Evolutionary conservation across 2,888 invertebrate species (phyloP).

Genomic region (Crossocerus cetratus): DNA sequence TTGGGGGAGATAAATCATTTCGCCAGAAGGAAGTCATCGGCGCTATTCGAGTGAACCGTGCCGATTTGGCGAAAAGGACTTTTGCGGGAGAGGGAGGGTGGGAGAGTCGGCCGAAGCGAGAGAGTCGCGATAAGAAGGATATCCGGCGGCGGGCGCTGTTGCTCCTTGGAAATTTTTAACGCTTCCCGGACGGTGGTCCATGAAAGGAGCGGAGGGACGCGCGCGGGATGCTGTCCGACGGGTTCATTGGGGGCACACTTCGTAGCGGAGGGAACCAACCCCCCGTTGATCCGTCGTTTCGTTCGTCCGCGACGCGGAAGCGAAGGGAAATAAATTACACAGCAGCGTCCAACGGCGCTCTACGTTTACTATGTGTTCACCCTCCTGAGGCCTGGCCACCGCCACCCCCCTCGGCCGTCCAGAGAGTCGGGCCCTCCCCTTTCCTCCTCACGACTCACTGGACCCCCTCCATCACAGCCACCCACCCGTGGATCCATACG

Average conservation of each 20-base stretch:
- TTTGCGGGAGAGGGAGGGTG: background rate
- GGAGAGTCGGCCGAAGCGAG: no score
- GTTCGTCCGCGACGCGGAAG: constrained; percentile 73
- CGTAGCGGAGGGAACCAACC: constrained; percentile 52
- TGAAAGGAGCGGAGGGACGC: constrained; percentile 32
- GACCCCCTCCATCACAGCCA: constrained; percentile 36
- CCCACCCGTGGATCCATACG: constrained; percentile 42
- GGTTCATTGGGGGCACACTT: constrained; percentile 59
- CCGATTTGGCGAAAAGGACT: background rate
- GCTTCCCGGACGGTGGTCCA: constrained; percentile 42
- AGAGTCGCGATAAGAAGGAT: background rate
- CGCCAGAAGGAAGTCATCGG: background rate
- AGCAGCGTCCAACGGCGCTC: constrained; percentile 64
- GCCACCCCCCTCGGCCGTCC: constrained; percentile 24
- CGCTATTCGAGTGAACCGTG: background rate
- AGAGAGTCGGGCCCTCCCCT: constrained; percentile 21
- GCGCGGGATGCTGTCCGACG: constrained; percentile 44
- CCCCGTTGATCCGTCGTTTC: constrained; percentile 68
- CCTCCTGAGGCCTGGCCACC: constrained; percentile 51
- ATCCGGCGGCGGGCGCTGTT: constrained; percentile 52
- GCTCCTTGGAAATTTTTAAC: constrained; percentile 72
- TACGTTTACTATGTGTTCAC: constrained; percentile 61
- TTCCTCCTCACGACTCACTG: constrained; percentile 50
- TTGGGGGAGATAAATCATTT: background rate
- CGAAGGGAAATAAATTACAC: constrained; percentile 74